Evolutionary conservation across 2,888 invertebrate genomes (phyloP).

Genomic region (Eucera pruinosa): DNA sequence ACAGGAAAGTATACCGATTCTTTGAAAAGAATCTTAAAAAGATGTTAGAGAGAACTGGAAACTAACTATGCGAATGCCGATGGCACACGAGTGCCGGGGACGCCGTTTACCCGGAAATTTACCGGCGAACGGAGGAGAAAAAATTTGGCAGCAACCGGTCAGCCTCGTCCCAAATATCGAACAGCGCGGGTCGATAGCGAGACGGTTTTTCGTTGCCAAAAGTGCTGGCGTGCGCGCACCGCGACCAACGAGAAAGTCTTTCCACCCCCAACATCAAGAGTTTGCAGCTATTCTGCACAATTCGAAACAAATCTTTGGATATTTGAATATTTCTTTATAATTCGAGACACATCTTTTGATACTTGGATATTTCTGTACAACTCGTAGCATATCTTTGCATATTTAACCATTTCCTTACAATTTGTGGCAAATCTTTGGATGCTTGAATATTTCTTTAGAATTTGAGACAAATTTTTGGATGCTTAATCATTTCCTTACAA

Average conservation of each 20-base stretch:
- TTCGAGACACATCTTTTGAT: no score
- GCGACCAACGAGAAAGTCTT: constrained; percentile 15
- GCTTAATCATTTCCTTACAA: no score
- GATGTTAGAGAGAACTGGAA: neutral
- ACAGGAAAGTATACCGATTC: neutral
- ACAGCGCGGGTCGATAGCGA: constrained; percentile 64
- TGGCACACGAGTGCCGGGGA: constrained; percentile 2
- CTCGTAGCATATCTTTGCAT: no score
- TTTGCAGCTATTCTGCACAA: neutral
- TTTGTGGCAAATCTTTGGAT: no score
- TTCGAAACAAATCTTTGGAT: neutral
- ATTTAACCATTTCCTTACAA: no score
- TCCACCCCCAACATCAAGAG: no score
- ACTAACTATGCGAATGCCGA: neutral
- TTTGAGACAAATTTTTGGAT: no score
- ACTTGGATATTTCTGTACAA: no score
- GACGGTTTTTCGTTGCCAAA: constrained; percentile 46
- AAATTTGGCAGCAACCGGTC: constrained; percentile 67
- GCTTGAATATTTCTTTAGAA: no score
- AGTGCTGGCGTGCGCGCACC: constrained; percentile 18
- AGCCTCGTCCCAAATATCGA: constrained; percentile 71
- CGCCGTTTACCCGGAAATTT: constrained; percentile 30
- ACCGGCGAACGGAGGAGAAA: constrained; percentile 17
- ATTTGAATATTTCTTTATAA: no score
- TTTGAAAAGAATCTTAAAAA: no score